Evolutionary conservation across 1,140 invertebrate genomes (phyloP).

Genomic region (Drosophila tropicalis): DNA sequence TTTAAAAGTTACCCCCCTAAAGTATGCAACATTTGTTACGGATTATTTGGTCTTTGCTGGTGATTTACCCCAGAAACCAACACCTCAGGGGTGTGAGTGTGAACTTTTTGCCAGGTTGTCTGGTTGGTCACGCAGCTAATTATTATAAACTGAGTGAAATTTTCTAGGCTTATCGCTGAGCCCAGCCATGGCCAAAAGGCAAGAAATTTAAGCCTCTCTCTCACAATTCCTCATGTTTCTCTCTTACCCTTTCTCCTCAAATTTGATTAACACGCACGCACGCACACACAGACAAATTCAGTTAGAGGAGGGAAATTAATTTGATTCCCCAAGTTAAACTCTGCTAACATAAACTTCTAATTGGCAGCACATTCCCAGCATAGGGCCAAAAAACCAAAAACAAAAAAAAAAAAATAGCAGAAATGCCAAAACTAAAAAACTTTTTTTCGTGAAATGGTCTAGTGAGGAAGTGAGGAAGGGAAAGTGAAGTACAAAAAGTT

Average conservation of each 20-base stretch:
- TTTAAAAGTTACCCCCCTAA: slow-evolving; percentile 14
- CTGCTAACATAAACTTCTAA: slow-evolving; percentile 74
- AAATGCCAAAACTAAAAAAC: slow-evolving; percentile 29
- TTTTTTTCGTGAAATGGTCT: slow-evolving; percentile 32
- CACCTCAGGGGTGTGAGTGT: neutral
- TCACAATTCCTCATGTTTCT: slow-evolving; percentile 6
- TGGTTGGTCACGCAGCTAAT: slow-evolving; percentile 60
- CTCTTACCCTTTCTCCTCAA: slow-evolving; percentile 8
- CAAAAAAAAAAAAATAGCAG: neutral
- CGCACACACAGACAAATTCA: slow-evolving; percentile 59
- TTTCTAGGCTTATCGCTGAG: slow-evolving; percentile 31
- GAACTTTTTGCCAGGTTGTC: slow-evolving; percentile 9
- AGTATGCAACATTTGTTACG: slow-evolving; percentile 44
- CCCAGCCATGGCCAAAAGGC: slow-evolving; percentile 42
- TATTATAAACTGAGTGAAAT: slow-evolving; percentile 70
- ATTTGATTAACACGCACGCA: slow-evolving; percentile 74
- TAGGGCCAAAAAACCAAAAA: slow-evolving; percentile 39
- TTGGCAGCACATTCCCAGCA: slow-evolving; percentile 73
- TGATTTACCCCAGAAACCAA: neutral
- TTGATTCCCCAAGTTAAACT: slow-evolving; percentile 47
- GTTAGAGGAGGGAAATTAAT: slow-evolving; percentile 67
- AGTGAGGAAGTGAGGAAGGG: slow-evolving; percentile 21
- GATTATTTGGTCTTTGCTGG: slow-evolving; percentile 40
- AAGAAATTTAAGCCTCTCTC: slow-evolving; percentile 39
- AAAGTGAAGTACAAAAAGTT: slow-evolving; percentile 48